Percentiles rank a stretch among this genome's conserved stretches.
phyloP scores from a whole-genome alignment of 2,888 invertebrate genomes.

The Orthonychiurus folsomi region DNA sequence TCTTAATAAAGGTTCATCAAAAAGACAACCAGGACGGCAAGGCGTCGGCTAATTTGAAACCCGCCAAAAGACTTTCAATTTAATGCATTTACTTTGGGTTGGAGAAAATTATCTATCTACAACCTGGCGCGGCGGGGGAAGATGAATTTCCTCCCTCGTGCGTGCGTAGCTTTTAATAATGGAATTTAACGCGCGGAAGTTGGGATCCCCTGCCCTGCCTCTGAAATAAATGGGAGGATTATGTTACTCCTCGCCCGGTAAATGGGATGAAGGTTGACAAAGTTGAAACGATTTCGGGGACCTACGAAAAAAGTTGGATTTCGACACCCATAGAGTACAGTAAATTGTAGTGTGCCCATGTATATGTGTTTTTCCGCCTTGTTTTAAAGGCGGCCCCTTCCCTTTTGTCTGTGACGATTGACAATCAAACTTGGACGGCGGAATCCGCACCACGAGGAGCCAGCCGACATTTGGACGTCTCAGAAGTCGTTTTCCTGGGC shows the following conservation, averaged over 20 bases:
- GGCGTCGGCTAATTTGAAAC: too few relatives aligned
- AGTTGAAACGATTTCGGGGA: neutral
- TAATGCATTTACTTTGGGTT: too few relatives aligned
- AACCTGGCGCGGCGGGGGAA: too few relatives aligned
- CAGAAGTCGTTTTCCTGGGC: constrained; percentile 38
- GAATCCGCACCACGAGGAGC: constrained; percentile 31
- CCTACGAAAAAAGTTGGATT: neutral
- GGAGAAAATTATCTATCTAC: too few relatives aligned
- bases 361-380: neutral
- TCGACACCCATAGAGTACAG: neutral
- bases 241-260: too few relatives aligned
- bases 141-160: too few relatives aligned
- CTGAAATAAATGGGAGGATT: neutral
- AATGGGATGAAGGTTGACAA: neutral
- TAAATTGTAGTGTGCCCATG: neutral
- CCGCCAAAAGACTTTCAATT: too few relatives aligned
- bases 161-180: too few relatives aligned
- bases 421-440: constrained; percentile 36
- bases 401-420: constrained; percentile 35
- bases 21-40: too few relatives aligned
- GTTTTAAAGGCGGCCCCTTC: constrained; percentile 32
- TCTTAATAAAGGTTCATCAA: too few relatives aligned
- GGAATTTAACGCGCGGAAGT: too few relatives aligned
- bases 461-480: constrained; percentile 39
- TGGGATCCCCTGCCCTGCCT: too few relatives aligned